These are phyloP conservation scores for Campoplex nolae DNA, from an alignment of 2,888 invertebrate species.

Conservation along the genomic window DNA sequence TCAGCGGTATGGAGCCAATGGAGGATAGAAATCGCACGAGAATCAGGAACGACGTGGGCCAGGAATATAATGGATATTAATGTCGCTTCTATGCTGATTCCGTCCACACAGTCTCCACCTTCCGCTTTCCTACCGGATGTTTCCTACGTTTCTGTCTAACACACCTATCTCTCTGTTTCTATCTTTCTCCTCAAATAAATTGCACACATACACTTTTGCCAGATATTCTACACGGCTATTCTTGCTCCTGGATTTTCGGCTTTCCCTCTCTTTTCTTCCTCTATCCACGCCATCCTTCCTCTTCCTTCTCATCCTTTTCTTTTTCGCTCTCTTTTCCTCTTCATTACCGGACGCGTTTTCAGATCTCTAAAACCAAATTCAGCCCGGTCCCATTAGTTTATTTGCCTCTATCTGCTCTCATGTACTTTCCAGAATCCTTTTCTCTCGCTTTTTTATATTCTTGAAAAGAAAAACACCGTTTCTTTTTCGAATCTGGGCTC, in stretches of 20 bases:
- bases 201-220: slow-evolving; percentile 12
- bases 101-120: slow-evolving; percentile 58
- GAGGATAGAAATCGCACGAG: slow-evolving; percentile 63
- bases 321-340: background rate
- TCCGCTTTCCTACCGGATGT: slow-evolving; percentile 51
- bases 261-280: slow-evolving; percentile 12
- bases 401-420: background rate
- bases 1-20: slow-evolving; percentile 49
- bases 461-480: background rate
- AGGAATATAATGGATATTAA: slow-evolving; percentile 80
- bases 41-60: slow-evolving; percentile 66
- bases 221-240: slow-evolving; percentile 24
- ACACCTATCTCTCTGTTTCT: slow-evolving; percentile 24
- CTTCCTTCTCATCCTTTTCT: too few relatives aligned
- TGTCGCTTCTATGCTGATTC: slow-evolving; percentile 77
- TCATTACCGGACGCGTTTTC: background rate
- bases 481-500: background rate
- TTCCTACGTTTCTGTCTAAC: slow-evolving; percentile 49
- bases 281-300: too few relatives aligned
- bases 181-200: slow-evolving; percentile 24
- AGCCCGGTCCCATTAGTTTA: background rate
- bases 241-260: slow-evolving; percentile 1
- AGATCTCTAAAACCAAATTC: slow-evolving; percentile 9
- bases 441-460: background rate
- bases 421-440: background rate